These are phyloP conservation scores for Brachionus manjavacas DNA, from an alignment of 1,140 invertebrate species.

Conservation along the genomic window DNA sequence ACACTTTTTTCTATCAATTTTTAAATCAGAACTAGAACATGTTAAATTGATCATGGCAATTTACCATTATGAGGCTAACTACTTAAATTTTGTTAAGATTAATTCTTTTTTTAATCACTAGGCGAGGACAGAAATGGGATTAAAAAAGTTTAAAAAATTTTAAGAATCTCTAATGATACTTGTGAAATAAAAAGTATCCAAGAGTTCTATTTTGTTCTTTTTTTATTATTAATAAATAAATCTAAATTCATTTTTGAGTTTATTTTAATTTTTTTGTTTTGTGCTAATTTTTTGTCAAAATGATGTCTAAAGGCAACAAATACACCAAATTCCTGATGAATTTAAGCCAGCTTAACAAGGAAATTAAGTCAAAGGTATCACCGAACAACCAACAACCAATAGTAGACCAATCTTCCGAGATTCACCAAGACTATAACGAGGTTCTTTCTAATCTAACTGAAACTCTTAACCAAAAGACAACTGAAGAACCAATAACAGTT, in stretches of 20 bases:
- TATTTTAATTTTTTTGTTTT: neutral
- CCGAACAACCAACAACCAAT: neutral
- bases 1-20: too few species aligned
- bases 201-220: too few species aligned
- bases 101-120: too few species aligned
- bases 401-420: neutral
- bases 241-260: neutral
- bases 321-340: neutral
- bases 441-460: neutral
- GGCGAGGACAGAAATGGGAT: too few species aligned
- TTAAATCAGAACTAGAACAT: too few species aligned
- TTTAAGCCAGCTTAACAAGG: neutral
- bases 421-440: neutral
- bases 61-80: too few species aligned
- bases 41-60: too few species aligned
- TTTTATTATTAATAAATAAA: too few species aligned
- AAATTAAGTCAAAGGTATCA: neutral
- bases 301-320: neutral
- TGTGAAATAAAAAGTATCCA: too few species aligned
- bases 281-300: neutral
- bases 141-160: too few species aligned
- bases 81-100: too few species aligned
- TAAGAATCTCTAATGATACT: too few species aligned
- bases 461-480: neutral
- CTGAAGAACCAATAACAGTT: neutral